These are phyloP conservation scores for Metaphire vulgaris DNA, from an alignment of 1,140 invertebrate species.

Conservation along the genomic window DNA sequence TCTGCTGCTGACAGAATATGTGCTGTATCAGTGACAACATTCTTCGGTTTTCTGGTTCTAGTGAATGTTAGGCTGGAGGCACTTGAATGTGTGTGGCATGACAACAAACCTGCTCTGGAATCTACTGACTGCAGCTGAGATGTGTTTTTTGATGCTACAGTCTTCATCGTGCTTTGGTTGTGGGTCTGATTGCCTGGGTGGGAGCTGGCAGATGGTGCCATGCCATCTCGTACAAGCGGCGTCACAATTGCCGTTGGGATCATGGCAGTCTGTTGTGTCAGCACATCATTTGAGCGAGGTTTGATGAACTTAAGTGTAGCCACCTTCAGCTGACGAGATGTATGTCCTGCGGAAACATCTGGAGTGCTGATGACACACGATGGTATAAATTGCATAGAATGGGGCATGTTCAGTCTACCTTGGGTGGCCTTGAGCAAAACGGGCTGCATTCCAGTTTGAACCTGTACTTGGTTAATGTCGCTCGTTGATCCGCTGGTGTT, in stretches of 20 bases:
- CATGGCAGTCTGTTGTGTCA: neutral
- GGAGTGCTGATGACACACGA: neutral
- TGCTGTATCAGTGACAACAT: no score
- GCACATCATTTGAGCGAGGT: neutral
- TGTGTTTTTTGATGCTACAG: no score
- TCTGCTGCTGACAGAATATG: neutral
- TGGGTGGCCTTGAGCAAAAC: neutral
- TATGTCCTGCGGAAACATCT: neutral
- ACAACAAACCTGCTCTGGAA: no score
- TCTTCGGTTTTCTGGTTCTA: no score
- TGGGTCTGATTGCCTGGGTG: no score
- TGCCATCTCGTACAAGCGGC: neutral
- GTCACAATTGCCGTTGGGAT: neutral
- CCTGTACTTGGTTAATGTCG: neutral
- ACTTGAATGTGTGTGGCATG: no score
- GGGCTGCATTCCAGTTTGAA: neutral
- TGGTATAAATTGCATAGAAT: neutral
- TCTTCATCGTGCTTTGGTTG: no score
- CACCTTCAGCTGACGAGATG: neutral
- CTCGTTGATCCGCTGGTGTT: neutral
- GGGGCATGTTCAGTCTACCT: neutral
- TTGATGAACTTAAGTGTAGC: neutral
- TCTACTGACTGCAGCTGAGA: no score
- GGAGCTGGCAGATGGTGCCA: no score
- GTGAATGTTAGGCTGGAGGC: no score